Conservation (phyloP, 2,888 invertebrate genomes). For the Thera britannica region DNA sequence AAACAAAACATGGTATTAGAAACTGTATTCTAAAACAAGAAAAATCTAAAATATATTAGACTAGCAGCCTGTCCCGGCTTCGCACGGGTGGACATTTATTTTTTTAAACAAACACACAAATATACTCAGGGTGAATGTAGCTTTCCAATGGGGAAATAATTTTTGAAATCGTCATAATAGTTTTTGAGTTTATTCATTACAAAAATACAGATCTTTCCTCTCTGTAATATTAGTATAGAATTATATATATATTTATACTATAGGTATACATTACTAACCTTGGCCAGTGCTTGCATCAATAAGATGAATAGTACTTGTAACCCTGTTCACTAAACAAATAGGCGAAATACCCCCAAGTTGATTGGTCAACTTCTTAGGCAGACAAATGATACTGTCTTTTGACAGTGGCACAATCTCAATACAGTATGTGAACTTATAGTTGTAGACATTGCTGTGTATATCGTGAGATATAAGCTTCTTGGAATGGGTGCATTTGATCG, state of each 20-base stretch:
- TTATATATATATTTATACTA: no score
- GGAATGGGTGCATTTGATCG: conserved; percentile 94
- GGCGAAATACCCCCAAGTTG: conserved; percentile 95
- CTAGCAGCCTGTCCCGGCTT: no score
- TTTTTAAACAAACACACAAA: no score
- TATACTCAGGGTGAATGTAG: no score
- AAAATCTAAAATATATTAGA: no score
- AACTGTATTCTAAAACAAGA: no score
- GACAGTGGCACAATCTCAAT: conserved; percentile 98
- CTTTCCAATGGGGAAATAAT: no score
- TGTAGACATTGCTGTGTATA: conserved; percentile 97
- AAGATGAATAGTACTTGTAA: conserved; percentile 95
- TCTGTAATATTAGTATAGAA: no score
- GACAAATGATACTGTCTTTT: conserved; percentile 96
- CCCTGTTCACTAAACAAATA: conserved; percentile 94
- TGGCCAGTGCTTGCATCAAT: conserved; percentile 96
- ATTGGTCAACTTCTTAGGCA: conserved; percentile 93
- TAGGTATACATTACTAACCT: conserved; percentile 80
- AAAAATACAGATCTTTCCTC: no score
- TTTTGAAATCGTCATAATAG: no score
- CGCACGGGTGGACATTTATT: no score
- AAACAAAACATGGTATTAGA: conserved; percentile 16
- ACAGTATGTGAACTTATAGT: conserved; percentile 97
- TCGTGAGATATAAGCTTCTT: conserved; percentile 99
- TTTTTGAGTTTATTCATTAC: no score